phyloP scores from a whole-genome alignment of 37 sponge, comb jelly and placozoan species.

The Ephydatia muelleri region DNA sequence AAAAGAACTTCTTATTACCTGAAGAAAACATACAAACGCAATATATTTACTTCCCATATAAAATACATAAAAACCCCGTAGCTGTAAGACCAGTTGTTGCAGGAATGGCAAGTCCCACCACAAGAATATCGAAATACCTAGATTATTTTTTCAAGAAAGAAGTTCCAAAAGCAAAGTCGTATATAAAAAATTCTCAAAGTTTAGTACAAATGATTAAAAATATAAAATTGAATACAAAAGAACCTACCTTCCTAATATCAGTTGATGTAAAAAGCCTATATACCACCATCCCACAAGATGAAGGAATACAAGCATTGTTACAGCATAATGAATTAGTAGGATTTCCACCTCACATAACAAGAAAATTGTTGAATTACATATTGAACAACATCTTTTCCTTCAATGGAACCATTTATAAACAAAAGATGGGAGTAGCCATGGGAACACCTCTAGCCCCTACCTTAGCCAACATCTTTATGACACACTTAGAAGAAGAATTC shows the following conservation, averaged over 20 bases:
- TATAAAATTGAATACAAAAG: background rate
- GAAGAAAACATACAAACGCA: no score
- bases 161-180: no score
- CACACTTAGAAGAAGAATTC: background rate
- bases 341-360: background rate
- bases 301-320: background rate
- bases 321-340: background rate
- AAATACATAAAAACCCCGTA: no score
- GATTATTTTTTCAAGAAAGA: no score
- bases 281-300: background rate
- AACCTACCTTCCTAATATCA: background rate
- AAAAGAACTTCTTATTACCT: no score
- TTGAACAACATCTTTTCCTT: constrained; percentile 5
- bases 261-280: background rate
- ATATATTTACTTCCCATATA: no score
- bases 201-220: no score
- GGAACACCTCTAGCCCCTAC: background rate
- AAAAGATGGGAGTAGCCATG: background rate
- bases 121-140: no score
- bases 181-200: no score
- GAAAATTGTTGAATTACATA: background rate
- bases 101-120: no score
- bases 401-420: background rate
- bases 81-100: no score
- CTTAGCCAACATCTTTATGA: background rate